A percentile compares a stretch with the other conserved stretches of the same genome.
These are phyloP conservation scores for Bucorvus abyssinicus DNA, from an alignment of 2,797 vertebrate genomes.

Conservation along the genomic window DNA sequence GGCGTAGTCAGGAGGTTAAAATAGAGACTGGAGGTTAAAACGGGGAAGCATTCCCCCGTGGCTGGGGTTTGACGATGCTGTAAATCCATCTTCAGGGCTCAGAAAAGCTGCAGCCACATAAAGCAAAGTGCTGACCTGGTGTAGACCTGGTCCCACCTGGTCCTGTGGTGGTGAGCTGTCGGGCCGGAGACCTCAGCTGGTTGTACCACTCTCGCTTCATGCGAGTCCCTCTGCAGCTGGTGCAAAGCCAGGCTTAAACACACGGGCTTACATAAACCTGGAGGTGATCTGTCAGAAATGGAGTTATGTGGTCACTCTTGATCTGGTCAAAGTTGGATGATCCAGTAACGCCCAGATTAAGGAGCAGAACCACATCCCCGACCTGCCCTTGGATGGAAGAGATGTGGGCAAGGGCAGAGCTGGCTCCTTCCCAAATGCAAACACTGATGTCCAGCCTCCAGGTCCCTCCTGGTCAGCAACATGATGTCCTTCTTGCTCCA, in stretches of 20 bases:
- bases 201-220: too few species aligned
- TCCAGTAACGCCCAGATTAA: background rate
- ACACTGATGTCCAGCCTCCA: rapidly evolving
- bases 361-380: background rate
- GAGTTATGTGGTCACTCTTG: background rate
- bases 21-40: background rate
- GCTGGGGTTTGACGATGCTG: background rate
- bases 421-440: background rate
- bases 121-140: background rate
- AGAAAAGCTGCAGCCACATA: background rate
- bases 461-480: background rate
- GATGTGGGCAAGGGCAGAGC: background rate
- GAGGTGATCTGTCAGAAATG: background rate
- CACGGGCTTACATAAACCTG: rapidly evolving
- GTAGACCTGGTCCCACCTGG: background rate
- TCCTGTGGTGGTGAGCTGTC: background rate
- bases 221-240: background rate
- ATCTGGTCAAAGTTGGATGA: background rate
- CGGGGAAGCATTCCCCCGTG: background rate
- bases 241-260: background rate
- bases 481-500: background rate
- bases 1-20: background rate
- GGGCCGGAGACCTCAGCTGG: rapidly evolving
- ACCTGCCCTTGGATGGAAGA: background rate
- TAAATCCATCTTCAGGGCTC: background rate